These are phyloP conservation scores for Seriola rivoliana DNA, from an alignment of 2,113 vertebrate genomes.

Conservation along the genomic window DNA sequence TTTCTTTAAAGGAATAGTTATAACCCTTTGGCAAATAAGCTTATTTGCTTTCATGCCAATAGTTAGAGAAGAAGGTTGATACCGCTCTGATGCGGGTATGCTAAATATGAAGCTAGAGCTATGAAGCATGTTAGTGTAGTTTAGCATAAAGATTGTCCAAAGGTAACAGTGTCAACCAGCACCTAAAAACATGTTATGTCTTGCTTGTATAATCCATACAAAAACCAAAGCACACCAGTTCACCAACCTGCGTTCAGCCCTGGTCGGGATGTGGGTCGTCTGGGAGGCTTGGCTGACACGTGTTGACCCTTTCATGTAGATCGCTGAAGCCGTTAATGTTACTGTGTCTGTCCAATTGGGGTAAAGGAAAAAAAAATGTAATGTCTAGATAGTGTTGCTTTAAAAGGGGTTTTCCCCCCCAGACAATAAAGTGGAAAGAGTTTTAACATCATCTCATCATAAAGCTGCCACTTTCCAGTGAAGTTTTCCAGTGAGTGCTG, in stretches of 20 bases:
- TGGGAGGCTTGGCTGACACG: neutral
- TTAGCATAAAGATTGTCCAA: neutral
- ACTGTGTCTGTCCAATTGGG: neutral
- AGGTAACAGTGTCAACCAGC: neutral
- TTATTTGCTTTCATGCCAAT: too few relatives aligned
- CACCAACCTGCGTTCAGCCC: neutral
- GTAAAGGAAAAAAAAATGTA: neutral
- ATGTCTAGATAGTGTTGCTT: neutral
- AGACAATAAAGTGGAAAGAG: neutral
- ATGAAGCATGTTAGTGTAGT: neutral
- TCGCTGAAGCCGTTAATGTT: neutral
- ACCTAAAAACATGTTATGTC: neutral
- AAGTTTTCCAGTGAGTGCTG: slow-evolving; percentile 34
- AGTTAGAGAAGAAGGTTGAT: neutral
- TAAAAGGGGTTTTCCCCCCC: neutral
- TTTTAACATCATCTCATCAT: slow-evolving; percentile 9
- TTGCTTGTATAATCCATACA: too few relatives aligned
- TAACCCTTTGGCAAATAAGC: too few relatives aligned
- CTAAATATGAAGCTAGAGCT: neutral
- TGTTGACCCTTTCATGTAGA: neutral
- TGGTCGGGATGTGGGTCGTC: too few relatives aligned
- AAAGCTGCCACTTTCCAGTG: slow-evolving; percentile 32
- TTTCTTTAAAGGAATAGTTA: too few relatives aligned
- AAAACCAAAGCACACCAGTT: neutral
- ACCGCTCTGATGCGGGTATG: neutral